Base-by-base conservation (phyloP, 2,888 invertebrate genomes). In the Pristionchus mayeri region DNA sequence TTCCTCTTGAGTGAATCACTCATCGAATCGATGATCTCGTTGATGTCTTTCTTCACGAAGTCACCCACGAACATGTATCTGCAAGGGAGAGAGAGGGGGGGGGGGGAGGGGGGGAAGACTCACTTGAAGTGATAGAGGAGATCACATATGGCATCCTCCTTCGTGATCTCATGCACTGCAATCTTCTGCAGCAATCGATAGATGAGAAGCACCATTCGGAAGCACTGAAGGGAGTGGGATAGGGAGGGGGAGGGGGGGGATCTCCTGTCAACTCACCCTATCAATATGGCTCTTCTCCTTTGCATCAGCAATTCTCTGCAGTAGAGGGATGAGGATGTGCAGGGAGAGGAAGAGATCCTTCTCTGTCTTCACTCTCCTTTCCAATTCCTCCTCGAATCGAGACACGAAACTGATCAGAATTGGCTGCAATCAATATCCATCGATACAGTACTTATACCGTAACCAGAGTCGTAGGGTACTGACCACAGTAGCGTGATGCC, bases 51-150 rank as follows among this genome's bases (percentile, higher is more conserved):
- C 44, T 75, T 84, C 30, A 84, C 71, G 40, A 18, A 75, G 40
- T 84, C 84, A 27, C 71, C 84, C 52, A 84, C 84, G 50, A 84
- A 84, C n/a, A 83, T 21, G 37, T 83, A 83, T 71, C 81, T 81
- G 16, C 18, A 81, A 2, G 54, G 24, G 54, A 57, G 7, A 24
- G 54, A 60, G 60, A 1, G 2, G 27, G 16, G n/a, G 24, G 13
- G 60, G 24, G 13, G 24, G 27, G 24, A 27, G 24, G 52, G 52
- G 30, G 24, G 44, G 44, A 44, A 30, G 3, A 34, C 81, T 16
- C 2, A 81, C 81, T 83, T 83, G 71, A 83, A 83, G n/a, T 71
- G 83, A 34, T 83, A 83, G 34, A 83, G 75, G 2, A 84, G 84
- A 57, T 84, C 84, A 75, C 84, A 84, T 34, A 84, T 84, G 4